These are phyloP conservation scores for crab-eating macaque (Macaca fascicularis) DNA, from an alignment of 2,113 vertebrate genomes.

Conservation along the genomic window DNA sequence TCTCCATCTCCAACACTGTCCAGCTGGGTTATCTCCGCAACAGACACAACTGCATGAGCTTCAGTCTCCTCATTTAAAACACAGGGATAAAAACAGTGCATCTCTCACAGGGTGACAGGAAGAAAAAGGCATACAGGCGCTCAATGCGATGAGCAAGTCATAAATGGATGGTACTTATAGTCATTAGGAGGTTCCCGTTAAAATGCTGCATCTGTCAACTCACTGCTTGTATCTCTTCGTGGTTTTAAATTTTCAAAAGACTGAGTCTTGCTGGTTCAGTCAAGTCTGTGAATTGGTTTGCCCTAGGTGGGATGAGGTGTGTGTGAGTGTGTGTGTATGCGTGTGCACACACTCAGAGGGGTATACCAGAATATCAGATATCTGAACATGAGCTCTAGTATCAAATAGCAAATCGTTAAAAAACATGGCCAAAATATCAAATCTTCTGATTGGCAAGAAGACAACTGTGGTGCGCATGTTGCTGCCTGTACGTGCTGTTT, in stretches of 20 bases:
- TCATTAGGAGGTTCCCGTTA: not conserved
- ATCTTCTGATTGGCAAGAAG: not conserved
- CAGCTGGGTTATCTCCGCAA: not conserved
- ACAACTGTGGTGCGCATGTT: accelerated
- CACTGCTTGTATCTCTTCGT: not conserved
- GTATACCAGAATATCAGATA: not conserved
- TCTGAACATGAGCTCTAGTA: not conserved
- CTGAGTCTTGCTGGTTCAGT: not conserved
- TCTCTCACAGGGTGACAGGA: not conserved
- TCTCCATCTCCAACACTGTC: not conserved
- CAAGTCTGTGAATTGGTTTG: not conserved
- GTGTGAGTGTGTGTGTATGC: no score
- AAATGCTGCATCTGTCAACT: not conserved
- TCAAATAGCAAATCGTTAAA: not conserved
- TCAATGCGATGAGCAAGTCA: no score
- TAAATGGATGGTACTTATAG: not conserved
- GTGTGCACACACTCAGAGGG: accelerated
- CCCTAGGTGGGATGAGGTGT: not conserved
- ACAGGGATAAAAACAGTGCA: not conserved
- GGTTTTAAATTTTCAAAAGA: not conserved
- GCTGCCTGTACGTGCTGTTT: accelerated
- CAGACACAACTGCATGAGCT: not conserved
- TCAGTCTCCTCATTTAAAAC: not conserved
- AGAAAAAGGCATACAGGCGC: not conserved
- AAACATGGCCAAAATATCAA: not conserved